Conservation (phyloP, 2,888 invertebrate species). For the Torymus tubicola region DNA sequence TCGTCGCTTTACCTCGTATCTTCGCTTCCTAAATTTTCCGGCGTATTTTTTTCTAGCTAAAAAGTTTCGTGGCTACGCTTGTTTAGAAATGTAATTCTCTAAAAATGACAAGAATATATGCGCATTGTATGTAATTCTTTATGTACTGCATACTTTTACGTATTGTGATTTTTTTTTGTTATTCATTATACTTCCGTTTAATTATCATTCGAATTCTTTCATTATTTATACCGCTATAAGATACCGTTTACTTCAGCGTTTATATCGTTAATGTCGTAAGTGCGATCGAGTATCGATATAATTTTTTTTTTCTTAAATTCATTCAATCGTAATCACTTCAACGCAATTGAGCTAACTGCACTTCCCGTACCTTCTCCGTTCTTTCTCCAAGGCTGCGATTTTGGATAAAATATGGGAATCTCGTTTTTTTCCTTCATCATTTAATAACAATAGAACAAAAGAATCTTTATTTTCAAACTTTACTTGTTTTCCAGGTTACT, state of each 20-base stretch:
- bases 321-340: slow-evolving; percentile 23
- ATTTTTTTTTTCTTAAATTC: slow-evolving; percentile 30
- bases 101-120: slow-evolving; percentile 69
- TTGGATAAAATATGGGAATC: slow-evolving; percentile 31
- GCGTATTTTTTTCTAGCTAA: slow-evolving; percentile 28
- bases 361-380: slow-evolving; percentile 13
- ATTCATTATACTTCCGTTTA: slow-evolving; percentile 64
- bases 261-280: slow-evolving; percentile 43
- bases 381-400: slow-evolving; percentile 19
- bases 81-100: slow-evolving; percentile 64
- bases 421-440: background rate
- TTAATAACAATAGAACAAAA: no score
- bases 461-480: background rate
- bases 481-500: slow-evolving; percentile 5
- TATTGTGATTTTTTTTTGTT: slow-evolving; percentile 63
- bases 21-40: background rate
- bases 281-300: slow-evolving; percentile 46
- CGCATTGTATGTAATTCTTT: slow-evolving; percentile 59
- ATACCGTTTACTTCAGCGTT: slow-evolving; percentile 45
- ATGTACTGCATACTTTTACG: slow-evolving; percentile 76
- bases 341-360: slow-evolving; percentile 41
- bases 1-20: slow-evolving; percentile 2
- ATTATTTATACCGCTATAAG: slow-evolving; percentile 34
- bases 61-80: slow-evolving; percentile 41
- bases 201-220: slow-evolving; percentile 45